Base-by-base conservation (phyloP, 2,797 vertebrate species). In the Lithobates sylvaticus region DNA sequence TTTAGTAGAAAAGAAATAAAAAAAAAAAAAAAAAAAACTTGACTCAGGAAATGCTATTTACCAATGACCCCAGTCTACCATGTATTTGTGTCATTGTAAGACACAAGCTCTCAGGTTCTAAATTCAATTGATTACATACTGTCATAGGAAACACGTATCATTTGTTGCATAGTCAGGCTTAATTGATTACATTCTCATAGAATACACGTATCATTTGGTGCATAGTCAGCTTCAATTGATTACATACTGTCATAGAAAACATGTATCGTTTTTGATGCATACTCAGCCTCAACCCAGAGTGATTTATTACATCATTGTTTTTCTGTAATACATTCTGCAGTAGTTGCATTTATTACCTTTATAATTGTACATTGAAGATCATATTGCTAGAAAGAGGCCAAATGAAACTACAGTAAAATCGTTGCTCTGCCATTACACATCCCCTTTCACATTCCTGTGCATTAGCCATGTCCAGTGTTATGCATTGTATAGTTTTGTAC, bases 401-500 rank as follows among this genome's bases (percentile, higher is more conserved):
- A 21, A 70, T 27, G 47, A 44, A 69, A 80, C 44, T 44, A 69
- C n/a, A 69, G 26, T 39, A 21, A 69, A 79, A 47, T 67, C 36
- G 6, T 61, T 61, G 54, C 50, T 54, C 50, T 54, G 61, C 61
- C 61, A 23, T 65, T 65, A 26, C 3, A 65, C 27, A 29, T 26
- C 27, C 8, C n/a, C 76, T 78, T 23, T 68, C 70, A 79, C 81
- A 83, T 87, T 83, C 76, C 86, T 83, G 85, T 83, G 75, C 81
- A 50, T 71, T 74, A 83, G 80, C 85, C 69, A 44, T 73, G 69
- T 83, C 76, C 86, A 78, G 61, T 83, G 69, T 87, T 83, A 83
- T 83, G 44, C 32, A 74, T 87, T 87, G 86, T 87, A 87, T 87
- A 83, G 81, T 87, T 83, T 87, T 87, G 86, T 87, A 87, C 76